These are phyloP conservation scores for Rhinoderma darwinii DNA, from an alignment of 2,113 vertebrate species.

Conservation along the genomic window DNA sequence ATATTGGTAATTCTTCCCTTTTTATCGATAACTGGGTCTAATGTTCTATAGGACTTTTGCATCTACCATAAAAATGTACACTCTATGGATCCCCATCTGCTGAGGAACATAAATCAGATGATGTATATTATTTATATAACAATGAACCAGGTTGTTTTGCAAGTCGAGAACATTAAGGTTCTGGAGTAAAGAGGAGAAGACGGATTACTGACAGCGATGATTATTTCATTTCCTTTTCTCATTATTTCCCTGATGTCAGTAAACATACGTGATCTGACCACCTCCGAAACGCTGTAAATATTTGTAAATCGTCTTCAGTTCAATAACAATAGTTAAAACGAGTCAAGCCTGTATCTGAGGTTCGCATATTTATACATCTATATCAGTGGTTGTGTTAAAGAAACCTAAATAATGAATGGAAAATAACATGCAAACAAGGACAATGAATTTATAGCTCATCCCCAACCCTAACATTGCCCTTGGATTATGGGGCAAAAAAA, in stretches of 20 bases:
- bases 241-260: background rate
- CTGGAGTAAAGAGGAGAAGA: background rate
- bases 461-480: background rate
- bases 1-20: too few relatives aligned
- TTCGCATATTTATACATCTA: background rate
- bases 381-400: background rate
- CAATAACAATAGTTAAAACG: background rate
- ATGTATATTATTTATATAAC: too few relatives aligned
- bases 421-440: background rate
- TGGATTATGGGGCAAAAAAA: background rate
- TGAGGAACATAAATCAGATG: background rate
- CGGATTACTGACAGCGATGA: background rate
- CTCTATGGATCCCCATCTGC: background rate
- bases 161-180: background rate
- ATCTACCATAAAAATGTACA: too few relatives aligned
- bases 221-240: background rate
- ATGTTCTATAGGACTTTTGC: too few relatives aligned
- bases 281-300: background rate
- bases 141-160: background rate
- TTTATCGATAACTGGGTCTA: too few relatives aligned
- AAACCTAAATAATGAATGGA: background rate
- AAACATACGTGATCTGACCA: background rate
- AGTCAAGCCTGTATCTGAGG: background rate
- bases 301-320: background rate
- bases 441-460: background rate